phyloP scores from a whole-genome alignment of 2,797 vertebrate genomes.

The Schizothorax lantsangensis region DNA sequence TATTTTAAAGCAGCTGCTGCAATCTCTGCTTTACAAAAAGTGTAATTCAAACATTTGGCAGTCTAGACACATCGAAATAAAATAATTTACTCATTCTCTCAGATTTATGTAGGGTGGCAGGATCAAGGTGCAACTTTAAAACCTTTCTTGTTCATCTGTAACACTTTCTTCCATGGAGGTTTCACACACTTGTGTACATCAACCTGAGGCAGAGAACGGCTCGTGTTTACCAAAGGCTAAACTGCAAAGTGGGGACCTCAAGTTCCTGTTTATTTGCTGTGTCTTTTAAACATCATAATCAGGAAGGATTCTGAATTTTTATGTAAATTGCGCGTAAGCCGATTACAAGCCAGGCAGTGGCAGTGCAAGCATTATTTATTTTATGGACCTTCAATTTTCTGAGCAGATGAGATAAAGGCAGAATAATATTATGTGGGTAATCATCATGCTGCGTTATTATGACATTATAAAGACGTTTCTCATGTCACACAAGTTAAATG shows the following conservation, averaged over 20 bases:
- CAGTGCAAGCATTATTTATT: conserved; percentile 80
- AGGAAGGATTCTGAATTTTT: conserved; percentile 76
- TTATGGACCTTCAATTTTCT: conserved; percentile 82
- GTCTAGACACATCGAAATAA: not conserved
- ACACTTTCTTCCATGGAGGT: conserved; percentile 3
- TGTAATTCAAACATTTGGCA: not conserved
- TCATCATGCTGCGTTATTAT: conserved; percentile 74
- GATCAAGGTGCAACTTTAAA: conserved; percentile 20
- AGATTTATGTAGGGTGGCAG: not conserved
- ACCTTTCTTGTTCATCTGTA: not conserved
- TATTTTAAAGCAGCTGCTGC: not conserved
- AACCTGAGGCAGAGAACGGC: not conserved
- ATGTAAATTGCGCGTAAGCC: conserved; percentile 83
- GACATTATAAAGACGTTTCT: conserved; percentile 76
- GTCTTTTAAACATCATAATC: conserved; percentile 78
- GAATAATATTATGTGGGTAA: conserved; percentile 77
- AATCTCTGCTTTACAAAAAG: not conserved
- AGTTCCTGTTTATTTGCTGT: conserved; percentile 76
- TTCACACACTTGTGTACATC: conserved; percentile 1
- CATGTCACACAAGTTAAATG: conserved; percentile 72
- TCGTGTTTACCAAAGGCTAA: conserved; percentile 35
- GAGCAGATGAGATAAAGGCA: conserved; percentile 76
- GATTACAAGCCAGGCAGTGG: conserved; percentile 80
- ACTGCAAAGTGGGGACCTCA: conserved; percentile 60
- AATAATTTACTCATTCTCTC: not conserved